A percentile compares a stretch with the other conserved stretches of the same genome.
Conservation (phyloP, 2,113 vertebrate genomes). For the Misgurnus mizolepis region DNA sequence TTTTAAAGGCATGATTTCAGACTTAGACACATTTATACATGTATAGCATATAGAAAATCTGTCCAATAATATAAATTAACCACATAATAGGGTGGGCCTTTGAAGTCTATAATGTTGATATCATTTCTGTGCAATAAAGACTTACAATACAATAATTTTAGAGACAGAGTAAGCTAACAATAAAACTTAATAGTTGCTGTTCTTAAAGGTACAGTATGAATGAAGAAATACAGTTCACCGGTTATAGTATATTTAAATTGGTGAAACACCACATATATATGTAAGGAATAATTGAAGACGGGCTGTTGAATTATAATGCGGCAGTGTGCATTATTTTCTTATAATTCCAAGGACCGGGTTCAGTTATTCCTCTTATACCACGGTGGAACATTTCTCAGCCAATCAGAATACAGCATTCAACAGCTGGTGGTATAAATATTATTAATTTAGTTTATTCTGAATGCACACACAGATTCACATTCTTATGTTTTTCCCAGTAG, state of each 20-base stretch:
- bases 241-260: too few relatives aligned
- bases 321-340: too few relatives aligned
- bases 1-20: conserved; percentile 1
- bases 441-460: conserved; percentile 54
- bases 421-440: too few relatives aligned
- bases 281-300: too few relatives aligned
- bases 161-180: background rate
- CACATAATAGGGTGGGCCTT: too few relatives aligned
- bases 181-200: background rate
- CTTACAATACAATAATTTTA: background rate
- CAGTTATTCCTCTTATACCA: too few relatives aligned
- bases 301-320: too few relatives aligned
- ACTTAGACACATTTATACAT: background rate
- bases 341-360: too few relatives aligned
- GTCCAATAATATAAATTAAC: background rate
- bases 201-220: background rate
- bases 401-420: too few relatives aligned
- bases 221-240: background rate
- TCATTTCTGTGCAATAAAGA: background rate
- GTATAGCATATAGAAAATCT: background rate
- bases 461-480: conserved; percentile 74
- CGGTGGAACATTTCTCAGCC: too few relatives aligned
- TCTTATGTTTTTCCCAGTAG: conserved; percentile 78
- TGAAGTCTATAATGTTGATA: background rate
- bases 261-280: too few relatives aligned